Conservation (phyloP, 1,140 invertebrate genomes). For the Pachyrhynchus sulphureomaculatus region DNA sequence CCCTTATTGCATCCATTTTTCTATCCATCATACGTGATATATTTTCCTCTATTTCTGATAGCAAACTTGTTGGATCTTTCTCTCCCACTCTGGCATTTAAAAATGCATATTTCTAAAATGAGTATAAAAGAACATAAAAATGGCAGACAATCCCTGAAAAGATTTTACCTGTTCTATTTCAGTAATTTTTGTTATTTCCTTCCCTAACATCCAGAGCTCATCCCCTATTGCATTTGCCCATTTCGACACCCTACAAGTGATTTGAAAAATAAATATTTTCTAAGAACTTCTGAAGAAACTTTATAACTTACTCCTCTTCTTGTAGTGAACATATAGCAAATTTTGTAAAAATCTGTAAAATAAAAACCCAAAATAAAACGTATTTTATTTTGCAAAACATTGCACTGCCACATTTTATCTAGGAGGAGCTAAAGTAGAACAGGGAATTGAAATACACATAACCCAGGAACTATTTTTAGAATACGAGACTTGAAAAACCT, state of each 20-base stretch:
- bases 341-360: not conserved
- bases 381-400: slow-evolving; percentile 8
- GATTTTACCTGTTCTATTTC: slow-evolving; percentile 44
- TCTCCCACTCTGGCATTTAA: slow-evolving; percentile 71
- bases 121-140: not conserved
- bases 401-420: slow-evolving; percentile 19
- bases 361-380: slow-evolving; percentile 5
- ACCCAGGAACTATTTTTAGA: slow-evolving; percentile 25
- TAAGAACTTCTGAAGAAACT: not conserved
- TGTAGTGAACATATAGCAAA: slow-evolving; percentile 23
- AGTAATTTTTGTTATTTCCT: slow-evolving; percentile 43
- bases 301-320: slow-evolving; percentile 37
- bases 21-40: slow-evolving; percentile 75
- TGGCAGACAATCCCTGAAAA: slow-evolving; percentile 4
- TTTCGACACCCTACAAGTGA: slow-evolving; percentile 40
- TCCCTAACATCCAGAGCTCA: slow-evolving; percentile 44
- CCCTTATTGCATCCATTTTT: slow-evolving; percentile 80
- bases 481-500: not conserved
- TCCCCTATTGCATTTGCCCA: slow-evolving; percentile 47
- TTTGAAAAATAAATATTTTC: slow-evolving; percentile 9
- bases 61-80: slow-evolving; percentile 72
- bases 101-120: slow-evolving; percentile 68
- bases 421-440: slow-evolving; percentile 12
- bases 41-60: slow-evolving; percentile 71
- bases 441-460: slow-evolving; percentile 10